Percentiles rank a stretch among this genome's conserved stretches.
Conservation (phyloP, 2,113 vertebrate species). For the Tonatia bakeri region DNA sequence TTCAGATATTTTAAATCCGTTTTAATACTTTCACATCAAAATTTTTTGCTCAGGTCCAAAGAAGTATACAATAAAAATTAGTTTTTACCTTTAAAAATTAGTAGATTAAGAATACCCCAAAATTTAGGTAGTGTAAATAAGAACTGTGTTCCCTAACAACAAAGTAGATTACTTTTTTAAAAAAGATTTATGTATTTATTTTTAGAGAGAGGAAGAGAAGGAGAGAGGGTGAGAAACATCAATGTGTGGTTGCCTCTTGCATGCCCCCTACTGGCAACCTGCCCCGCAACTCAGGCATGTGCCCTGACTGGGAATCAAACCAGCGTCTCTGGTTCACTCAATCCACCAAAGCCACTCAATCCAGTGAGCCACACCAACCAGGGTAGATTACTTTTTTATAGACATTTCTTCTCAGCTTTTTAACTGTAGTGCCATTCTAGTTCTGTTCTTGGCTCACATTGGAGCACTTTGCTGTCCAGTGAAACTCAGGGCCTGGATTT, state of each 20-base stretch:
- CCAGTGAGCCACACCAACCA: no score
- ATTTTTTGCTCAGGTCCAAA: neutral
- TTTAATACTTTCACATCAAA: neutral
- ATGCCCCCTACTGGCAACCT: no score
- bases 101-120: neutral
- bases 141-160: conserved; percentile 1
- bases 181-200: no score
- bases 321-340: no score
- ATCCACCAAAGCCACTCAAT: no score
- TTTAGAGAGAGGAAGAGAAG: no score
- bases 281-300: no score
- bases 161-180: neutral
- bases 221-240: no score
- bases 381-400: neutral
- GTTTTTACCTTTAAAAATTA: conserved; percentile 5
- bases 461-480: neutral
- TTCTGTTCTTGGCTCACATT: neutral
- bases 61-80: neutral
- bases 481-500: neutral
- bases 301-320: no score
- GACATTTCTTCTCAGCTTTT: neutral
- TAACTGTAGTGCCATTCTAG: neutral
- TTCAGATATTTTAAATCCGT: conserved; percentile 7
- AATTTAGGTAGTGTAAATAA: neutral
- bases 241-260: no score